A percentile compares a stretch with the other conserved stretches of the same genome.
Evolutionary conservation across 2,888 invertebrate species (phyloP).

Genomic region (Erebia ligea): DNA sequence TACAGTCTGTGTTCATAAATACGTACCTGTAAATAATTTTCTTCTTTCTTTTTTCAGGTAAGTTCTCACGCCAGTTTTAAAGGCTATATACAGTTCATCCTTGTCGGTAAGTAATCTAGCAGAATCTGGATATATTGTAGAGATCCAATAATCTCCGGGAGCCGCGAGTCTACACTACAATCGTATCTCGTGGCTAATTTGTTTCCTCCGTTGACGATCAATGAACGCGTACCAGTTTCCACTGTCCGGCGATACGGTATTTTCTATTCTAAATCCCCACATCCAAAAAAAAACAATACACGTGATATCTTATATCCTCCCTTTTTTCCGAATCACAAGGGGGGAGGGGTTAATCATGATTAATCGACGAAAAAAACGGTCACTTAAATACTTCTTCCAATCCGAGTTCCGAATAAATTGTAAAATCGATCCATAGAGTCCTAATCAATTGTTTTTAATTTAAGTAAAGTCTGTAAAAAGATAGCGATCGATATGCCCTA

Average conservation of each 20-base stretch:
- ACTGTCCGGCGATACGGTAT: slow-evolving; percentile 41
- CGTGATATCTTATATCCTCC: too few relatives aligned
- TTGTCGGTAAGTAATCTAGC: neutral
- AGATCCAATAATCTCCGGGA: neutral
- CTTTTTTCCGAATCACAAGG: too few relatives aligned
- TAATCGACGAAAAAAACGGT: too few relatives aligned
- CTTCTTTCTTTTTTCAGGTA: slow-evolving; percentile 12
- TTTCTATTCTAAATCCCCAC: neutral
- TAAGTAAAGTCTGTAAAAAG: too few relatives aligned
- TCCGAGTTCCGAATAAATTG: too few relatives aligned
- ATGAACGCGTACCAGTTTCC: slow-evolving; percentile 52
- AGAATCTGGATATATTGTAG: neutral
- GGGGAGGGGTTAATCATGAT: too few relatives aligned
- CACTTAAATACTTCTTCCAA: too few relatives aligned
- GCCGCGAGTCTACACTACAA: slow-evolving; percentile 20
- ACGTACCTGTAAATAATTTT: neutral
- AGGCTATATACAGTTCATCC: neutral
- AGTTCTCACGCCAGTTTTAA: neutral
- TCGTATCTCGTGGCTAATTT: slow-evolving; percentile 57
- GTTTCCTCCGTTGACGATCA: slow-evolving; percentile 63
- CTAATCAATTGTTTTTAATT: too few relatives aligned
- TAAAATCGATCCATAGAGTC: too few relatives aligned
- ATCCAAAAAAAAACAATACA: too few relatives aligned
- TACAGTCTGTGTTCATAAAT: neutral
- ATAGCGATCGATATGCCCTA: too few relatives aligned